Evolutionary conservation across 2,797 vertebrate species (phyloP).

Genomic region (Allobates femoralis): DNA sequence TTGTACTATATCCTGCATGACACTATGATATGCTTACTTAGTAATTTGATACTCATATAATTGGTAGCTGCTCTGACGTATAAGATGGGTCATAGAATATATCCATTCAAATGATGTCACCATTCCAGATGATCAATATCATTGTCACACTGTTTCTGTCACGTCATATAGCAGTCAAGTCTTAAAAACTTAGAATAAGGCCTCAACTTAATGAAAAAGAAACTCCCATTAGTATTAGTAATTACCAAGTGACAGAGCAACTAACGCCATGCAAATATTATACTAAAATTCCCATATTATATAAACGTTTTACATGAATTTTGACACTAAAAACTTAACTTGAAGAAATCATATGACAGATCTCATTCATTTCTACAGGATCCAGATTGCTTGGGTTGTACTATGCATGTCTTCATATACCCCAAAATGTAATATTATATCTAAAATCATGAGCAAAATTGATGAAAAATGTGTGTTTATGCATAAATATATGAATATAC

Average conservation of each 20-base stretch:
- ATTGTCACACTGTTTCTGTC: not conserved
- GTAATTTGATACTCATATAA: too few species aligned
- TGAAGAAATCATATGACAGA: too few species aligned
- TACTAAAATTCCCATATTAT: too few species aligned
- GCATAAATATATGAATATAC: not conserved
- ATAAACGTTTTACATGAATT: too few species aligned
- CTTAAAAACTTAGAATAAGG: too few species aligned
- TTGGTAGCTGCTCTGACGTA: not conserved
- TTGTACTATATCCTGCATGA: not conserved
- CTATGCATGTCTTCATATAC: not conserved
- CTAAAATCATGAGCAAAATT: not conserved
- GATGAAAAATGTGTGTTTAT: not conserved
- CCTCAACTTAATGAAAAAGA: not conserved
- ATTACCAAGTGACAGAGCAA: too few species aligned
- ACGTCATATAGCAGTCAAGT: not conserved
- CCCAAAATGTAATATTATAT: not conserved
- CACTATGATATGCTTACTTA: not conserved
- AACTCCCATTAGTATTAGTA: not conserved
- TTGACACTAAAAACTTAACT: too few species aligned
- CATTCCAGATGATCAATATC: not conserved
- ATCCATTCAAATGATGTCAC: not conserved
- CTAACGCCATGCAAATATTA: too few species aligned
- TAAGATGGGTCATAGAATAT: not conserved
- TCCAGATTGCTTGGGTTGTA: not conserved
- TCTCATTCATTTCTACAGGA: not conserved